Conservation (phyloP, 2,797 vertebrate species). For the Spea hammondii region DNA sequence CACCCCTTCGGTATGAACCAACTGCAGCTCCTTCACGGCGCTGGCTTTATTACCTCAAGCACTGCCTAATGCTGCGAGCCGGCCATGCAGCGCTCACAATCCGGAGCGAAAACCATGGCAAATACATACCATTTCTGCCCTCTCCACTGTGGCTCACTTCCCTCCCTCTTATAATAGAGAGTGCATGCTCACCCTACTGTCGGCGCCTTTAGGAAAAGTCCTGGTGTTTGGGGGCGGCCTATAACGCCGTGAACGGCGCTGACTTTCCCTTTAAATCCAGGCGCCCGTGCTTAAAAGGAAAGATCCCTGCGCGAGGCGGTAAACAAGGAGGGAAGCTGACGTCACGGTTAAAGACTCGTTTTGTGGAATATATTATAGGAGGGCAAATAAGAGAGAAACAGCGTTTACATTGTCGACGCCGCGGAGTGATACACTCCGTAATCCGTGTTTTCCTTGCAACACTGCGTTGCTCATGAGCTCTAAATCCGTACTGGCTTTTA, state of each 20-base stretch:
- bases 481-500: too few relatives aligned
- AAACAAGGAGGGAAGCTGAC: not conserved
- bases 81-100: too few relatives aligned
- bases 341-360: conserved; percentile 29
- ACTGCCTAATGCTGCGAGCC: too few relatives aligned
- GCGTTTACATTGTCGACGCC: conserved; percentile 4
- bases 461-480: too few relatives aligned
- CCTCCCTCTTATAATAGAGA: not conserved
- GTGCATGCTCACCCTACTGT: not conserved
- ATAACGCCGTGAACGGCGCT: not conserved
- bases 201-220: conserved; percentile 8
- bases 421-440: not conserved
- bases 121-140: not conserved
- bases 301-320: not conserved
- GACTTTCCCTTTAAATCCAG: conserved; percentile 41
- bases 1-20: too few relatives aligned
- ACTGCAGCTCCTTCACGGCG: too few relatives aligned
- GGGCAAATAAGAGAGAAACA: conserved; percentile 10
- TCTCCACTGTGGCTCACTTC: not conserved
- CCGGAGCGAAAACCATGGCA: too few relatives aligned
- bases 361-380: not conserved
- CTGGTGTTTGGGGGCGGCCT: not conserved
- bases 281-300: not conserved
- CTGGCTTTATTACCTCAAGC: too few relatives aligned
- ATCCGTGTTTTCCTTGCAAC: not conserved